A percentile compares a stretch with the other conserved stretches of the same genome.
These are phyloP conservation scores for Passer montanus DNA, from an alignment of 2,113 vertebrate genomes.

Conservation along the genomic window DNA sequence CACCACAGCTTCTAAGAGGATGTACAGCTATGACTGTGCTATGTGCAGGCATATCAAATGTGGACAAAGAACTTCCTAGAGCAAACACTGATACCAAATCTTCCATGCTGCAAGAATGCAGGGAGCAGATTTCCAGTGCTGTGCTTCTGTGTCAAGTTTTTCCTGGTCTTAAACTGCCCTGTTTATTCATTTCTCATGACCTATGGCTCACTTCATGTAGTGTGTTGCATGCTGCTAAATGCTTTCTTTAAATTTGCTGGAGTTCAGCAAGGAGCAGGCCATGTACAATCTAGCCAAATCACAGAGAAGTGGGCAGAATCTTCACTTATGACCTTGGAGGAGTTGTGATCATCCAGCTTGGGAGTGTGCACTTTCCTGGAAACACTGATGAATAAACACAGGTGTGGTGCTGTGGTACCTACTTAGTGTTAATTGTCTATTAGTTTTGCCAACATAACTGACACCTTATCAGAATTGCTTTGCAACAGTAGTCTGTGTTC, in stretches of 20 bases:
- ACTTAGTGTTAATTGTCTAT: not conserved
- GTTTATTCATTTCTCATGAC: not conserved
- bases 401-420: not conserved
- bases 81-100: not conserved
- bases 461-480: not conserved
- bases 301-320: not conserved
- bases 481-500: not conserved
- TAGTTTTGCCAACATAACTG: not conserved
- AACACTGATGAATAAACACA: not conserved
- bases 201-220: not conserved
- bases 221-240: not conserved
- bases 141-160: not conserved
- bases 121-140: not conserved
- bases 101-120: not conserved
- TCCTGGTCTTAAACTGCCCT: not conserved
- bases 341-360: not conserved
- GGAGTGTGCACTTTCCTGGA: not conserved
- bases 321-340: not conserved
- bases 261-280: not conserved
- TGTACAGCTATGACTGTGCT: not conserved
- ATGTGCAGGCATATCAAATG: not conserved
- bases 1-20: not conserved
- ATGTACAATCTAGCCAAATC: not conserved
- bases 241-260: not conserved
- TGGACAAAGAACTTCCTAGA: not conserved